Conservation (phyloP, 1,140 invertebrate genomes). For the Telenomus remus region DNA sequence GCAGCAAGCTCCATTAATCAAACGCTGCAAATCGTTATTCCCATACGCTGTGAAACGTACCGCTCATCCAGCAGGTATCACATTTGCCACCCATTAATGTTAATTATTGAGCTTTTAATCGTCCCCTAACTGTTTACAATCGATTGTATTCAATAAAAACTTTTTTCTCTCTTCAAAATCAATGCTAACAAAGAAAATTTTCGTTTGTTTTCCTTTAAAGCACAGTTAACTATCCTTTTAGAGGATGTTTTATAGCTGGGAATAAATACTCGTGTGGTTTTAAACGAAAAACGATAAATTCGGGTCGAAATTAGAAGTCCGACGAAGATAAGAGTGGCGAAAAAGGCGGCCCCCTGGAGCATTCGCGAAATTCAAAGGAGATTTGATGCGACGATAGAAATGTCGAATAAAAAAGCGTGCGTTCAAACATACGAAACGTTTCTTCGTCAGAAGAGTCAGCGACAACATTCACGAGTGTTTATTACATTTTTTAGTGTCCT, state of each 20-base stretch:
- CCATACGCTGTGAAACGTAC: neutral
- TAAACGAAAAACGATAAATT: neutral
- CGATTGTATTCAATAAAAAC: constrained; percentile 3
- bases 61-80: constrained; percentile 5
- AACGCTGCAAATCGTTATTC: neutral
- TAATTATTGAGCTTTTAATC: constrained; percentile 25
- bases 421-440: constrained; percentile 31
- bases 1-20: constrained; percentile 11
- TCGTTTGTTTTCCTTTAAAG: no score
- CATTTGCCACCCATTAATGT: constrained; percentile 28
- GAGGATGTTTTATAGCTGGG: neutral
- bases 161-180: neutral
- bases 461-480: constrained; percentile 36
- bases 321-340: constrained; percentile 5
- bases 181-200: no score
- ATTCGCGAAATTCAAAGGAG: constrained; percentile 31
- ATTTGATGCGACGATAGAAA: constrained; percentile 21
- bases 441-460: constrained; percentile 22
- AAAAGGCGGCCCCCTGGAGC: constrained; percentile 2
- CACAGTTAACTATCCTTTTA: constrained; percentile 3
- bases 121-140: constrained; percentile 4
- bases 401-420: constrained; percentile 25
- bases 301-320: constrained; percentile 11
- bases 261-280: neutral
- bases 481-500: constrained; percentile 40